Conservation (phyloP, 1,140 invertebrate genomes). For the Amyelois transitella region DNA sequence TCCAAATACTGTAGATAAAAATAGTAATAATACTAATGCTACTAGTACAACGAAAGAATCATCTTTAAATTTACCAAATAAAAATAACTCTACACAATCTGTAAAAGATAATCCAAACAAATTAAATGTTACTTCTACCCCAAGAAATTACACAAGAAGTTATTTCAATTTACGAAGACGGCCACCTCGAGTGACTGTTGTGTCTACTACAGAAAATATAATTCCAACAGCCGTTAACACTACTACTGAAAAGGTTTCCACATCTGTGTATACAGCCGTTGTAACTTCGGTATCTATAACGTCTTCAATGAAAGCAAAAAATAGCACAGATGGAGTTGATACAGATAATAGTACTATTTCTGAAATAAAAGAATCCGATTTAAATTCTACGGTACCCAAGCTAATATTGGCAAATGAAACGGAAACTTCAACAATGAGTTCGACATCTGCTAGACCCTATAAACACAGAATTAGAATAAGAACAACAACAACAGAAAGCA, state of each 20-base stretch:
- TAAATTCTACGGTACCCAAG: constrained; percentile 31
- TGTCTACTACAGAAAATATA: constrained; percentile 45
- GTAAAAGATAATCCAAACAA: constrained; percentile 29
- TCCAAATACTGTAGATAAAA: constrained; percentile 30
- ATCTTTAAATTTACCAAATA: neutral
- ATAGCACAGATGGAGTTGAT: constrained; percentile 46
- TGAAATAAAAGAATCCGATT: constrained; percentile 21
- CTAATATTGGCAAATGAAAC: constrained; percentile 36
- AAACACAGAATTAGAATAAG: constrained; percentile 55
- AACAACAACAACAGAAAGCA: constrained; percentile 54
- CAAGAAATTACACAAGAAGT: constrained; percentile 51
- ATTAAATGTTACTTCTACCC: constrained; percentile 26
- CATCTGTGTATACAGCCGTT: constrained; percentile 70
- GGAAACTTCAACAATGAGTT: constrained; percentile 27
- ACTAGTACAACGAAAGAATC: constrained; percentile 28
- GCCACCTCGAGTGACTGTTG: constrained; percentile 43
- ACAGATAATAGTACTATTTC: constrained; percentile 38
- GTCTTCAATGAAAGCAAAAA: constrained; percentile 65
- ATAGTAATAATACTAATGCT: constrained; percentile 19
- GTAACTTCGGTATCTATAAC: constrained; percentile 73
- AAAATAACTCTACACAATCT: constrained; percentile 20
- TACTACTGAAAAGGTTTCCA: constrained; percentile 59
- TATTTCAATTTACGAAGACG: constrained; percentile 55
- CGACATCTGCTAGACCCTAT: constrained; percentile 31
- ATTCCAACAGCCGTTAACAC: constrained; percentile 26